Evolutionary conservation across 2,888 invertebrate species (phyloP).

Genomic region (Hirtodrosophila histrioides): DNA sequence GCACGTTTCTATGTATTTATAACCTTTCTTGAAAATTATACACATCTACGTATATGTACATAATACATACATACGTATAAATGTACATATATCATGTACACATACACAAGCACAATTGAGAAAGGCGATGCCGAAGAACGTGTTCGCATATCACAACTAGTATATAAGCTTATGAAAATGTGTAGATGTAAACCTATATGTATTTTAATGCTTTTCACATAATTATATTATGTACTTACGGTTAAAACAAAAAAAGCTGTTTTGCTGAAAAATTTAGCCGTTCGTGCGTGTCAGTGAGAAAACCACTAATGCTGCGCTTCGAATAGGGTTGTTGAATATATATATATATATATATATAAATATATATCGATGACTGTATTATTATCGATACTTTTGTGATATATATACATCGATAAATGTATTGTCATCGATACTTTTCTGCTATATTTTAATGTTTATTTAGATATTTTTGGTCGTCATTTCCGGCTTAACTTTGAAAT

Average conservation of each 20-base stretch:
- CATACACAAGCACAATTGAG: constrained; percentile 5
- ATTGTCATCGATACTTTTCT: too few relatives aligned
- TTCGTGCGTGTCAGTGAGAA: constrained; percentile 47
- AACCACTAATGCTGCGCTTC: constrained; percentile 42
- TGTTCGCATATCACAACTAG: neutral
- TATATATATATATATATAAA: neutral
- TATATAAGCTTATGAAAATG: neutral
- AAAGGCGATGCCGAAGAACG: constrained; percentile 4
- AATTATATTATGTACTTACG: constrained; percentile 76
- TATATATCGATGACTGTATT: too few relatives aligned
- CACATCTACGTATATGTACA: neutral
- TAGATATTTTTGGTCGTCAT: too few relatives aligned
- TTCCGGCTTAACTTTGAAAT: too few relatives aligned
- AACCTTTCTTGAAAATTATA: constrained; percentile 47
- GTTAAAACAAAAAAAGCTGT: constrained; percentile 84
- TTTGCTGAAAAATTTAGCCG: constrained; percentile 76
- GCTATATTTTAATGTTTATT: too few relatives aligned
- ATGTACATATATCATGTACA: neutral
- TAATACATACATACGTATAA: neutral
- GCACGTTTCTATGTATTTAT: constrained; percentile 28
- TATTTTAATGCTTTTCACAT: neutral
- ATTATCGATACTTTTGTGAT: too few relatives aligned
- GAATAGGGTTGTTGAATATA: neutral
- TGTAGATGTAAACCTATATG: neutral
- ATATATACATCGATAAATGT: too few relatives aligned